Base-by-base conservation (phyloP, 1,140 invertebrate genomes). In the Halesus radiatus region DNA sequence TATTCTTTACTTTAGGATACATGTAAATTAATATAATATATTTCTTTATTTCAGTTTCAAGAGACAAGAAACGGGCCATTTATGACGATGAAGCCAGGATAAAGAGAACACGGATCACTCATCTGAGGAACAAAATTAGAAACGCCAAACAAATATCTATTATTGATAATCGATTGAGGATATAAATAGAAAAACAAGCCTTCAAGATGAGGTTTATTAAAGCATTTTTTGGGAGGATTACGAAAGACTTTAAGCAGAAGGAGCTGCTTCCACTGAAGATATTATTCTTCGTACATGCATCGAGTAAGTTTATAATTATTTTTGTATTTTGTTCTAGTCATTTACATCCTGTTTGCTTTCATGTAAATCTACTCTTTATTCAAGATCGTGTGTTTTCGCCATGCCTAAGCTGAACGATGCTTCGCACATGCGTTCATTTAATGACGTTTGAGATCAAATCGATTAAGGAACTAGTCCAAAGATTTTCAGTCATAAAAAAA, bases 221-320 rank as follows among this genome's bases (percentile, higher is more conserved):
- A 58, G 89, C 89, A 54, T 94, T 94, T 84, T 93, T 92, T 83
- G 87, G 90, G 83, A 87, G 94, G 82, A 93, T 95, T 76, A 87
- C 90, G 76, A 92, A 93, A 81, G 94, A 95, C 86, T 92, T 95
- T 81, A 90, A 90, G 78, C 92, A 94, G 81, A 94, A 94, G 84
- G 92, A 95, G 85, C 87, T 95, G 7, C 87, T 95, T 78, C 93
- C 94, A 1, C 84, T 95, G 22, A 95, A 95, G 86, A 87, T 95
- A 78, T 89, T 95, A 78, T 95, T 94, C 86, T 95, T 95, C 85
- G 93, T 95, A 23, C 93, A 95, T 87, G 92, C 93, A 22, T 94
- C 94, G 29, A 95, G 94, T 95, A 91, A 94, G 93, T 89, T 16
- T 16, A 37, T 29, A 29, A 1, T n/a, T 13, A 18, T 18, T 52